These are phyloP conservation scores for Coilia nasus DNA, from an alignment of 2,797 vertebrate genomes.

Conservation along the genomic window DNA sequence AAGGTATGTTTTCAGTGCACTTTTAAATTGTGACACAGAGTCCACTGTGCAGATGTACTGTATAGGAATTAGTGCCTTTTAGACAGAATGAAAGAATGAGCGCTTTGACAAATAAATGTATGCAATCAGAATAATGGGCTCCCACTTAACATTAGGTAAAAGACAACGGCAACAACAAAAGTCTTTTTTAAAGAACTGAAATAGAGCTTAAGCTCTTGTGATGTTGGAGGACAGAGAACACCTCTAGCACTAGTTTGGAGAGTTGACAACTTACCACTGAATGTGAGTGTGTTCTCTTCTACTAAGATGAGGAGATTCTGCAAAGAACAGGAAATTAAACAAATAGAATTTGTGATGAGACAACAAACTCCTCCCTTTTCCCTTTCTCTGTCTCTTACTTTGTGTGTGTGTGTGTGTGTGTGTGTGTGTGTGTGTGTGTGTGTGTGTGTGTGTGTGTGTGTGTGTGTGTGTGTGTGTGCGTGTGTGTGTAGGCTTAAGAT, in stretches of 20 bases:
- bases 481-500: neutral
- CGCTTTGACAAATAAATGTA: neutral
- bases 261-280: conserved; percentile 78
- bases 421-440: too few relatives aligned
- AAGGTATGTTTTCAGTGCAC: too few relatives aligned
- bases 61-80: neutral
- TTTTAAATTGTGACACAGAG: too few relatives aligned
- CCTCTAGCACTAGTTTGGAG: neutral
- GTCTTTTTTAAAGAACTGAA: neutral
- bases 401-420: neutral
- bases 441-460: neutral
- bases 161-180: neutral
- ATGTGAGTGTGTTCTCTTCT: conserved; percentile 83
- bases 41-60: too few relatives aligned
- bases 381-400: neutral
- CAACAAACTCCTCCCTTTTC: conserved; percentile 24
- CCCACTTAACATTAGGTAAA: neutral
- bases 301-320: conserved; percentile 85
- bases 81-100: neutral
- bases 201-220: neutral
- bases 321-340: conserved; percentile 50
- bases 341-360: conserved; percentile 5
- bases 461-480: neutral
- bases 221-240: neutral
- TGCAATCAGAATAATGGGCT: neutral